Evolutionary conservation across 2,797 vertebrate genomes (phyloP), one percentile per base, ranked within the genome.

Genomic region (Malurus splendens): DNA sequence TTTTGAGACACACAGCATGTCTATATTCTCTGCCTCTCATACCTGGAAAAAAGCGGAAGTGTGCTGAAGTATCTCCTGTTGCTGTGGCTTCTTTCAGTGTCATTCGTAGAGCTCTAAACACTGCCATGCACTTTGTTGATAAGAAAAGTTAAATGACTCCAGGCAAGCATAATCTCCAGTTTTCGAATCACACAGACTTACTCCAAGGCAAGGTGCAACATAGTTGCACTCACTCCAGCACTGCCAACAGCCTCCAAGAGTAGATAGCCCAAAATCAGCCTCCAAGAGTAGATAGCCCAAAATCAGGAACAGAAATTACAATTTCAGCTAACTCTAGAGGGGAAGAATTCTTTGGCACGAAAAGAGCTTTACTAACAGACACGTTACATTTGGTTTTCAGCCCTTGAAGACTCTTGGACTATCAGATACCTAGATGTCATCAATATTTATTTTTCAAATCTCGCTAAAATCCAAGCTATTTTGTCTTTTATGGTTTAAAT

Each of bases 1-100:
- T 80, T 96, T 94, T 95, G 89, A 96, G 72, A 83, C 23, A 90
- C 92, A 82, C 90, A 93, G 95, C 90, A 93, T 1, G 52, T 62
- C 72, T 86, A 81, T 84, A 93, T 93, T 77, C 91, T 92, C 68
- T 89, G 79, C 76, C 86, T 92, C 90, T 83, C 51, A 76, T 32
- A n/a, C 67, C 65, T 57, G 89, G 74, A 88, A 94, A 94, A 77
- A 47, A 55, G 61, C 72, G 91, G 30, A 92, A 90, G 60, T 48
- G 71, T 27, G 89, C 62, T 87, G 94, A 94, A 92, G 55, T 44
- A 82, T 77, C 75, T 94, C 52, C 73, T 70, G 33, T 56, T 90
- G 76, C 66, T 87, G 64, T 45, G 28, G 28, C 42, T 87, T 62
- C 85, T 87, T 86, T 81, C 62, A 68, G 3, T 19, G 8, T 50